These are phyloP conservation scores for Coenonympha arcania DNA, from an alignment of 2,888 invertebrate genomes.

Conservation along the genomic window DNA sequence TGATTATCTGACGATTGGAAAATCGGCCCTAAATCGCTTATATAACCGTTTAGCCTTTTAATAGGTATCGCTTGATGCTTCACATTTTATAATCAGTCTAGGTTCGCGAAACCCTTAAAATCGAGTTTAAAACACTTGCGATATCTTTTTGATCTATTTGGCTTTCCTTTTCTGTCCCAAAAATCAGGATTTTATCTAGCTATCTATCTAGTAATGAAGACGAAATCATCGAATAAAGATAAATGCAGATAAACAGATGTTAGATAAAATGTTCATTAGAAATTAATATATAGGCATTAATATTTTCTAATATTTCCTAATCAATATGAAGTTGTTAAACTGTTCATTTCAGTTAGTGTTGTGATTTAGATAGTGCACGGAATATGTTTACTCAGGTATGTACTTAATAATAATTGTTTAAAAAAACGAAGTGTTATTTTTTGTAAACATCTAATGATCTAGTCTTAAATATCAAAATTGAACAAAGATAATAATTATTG, in stretches of 20 bases:
- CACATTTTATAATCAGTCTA: too few relatives aligned
- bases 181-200: not conserved
- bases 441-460: too few relatives aligned
- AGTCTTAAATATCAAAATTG: too few relatives aligned
- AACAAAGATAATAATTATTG: too few relatives aligned
- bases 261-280: conserved; percentile 6
- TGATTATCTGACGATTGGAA: too few relatives aligned
- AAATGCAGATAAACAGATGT: conserved; percentile 4
- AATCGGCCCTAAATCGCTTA: too few relatives aligned
- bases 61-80: too few relatives aligned
- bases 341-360: not conserved
- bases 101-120: too few relatives aligned
- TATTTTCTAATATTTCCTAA: conserved; percentile 5
- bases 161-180: not conserved
- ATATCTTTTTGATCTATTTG: too few relatives aligned
- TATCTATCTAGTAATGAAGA: not conserved
- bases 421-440: too few relatives aligned
- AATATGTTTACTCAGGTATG: conserved; percentile 3
- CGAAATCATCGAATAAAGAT: not conserved
- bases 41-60: too few relatives aligned
- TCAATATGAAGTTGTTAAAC: not conserved
- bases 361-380: not conserved
- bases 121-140: too few relatives aligned
- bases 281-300: conserved; percentile 8
- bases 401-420: not conserved